Percentiles rank a stretch among this genome's conserved stretches.
phyloP scores from a whole-genome alignment of 2,113 vertebrate species.

The Scomber japonicus region DNA sequence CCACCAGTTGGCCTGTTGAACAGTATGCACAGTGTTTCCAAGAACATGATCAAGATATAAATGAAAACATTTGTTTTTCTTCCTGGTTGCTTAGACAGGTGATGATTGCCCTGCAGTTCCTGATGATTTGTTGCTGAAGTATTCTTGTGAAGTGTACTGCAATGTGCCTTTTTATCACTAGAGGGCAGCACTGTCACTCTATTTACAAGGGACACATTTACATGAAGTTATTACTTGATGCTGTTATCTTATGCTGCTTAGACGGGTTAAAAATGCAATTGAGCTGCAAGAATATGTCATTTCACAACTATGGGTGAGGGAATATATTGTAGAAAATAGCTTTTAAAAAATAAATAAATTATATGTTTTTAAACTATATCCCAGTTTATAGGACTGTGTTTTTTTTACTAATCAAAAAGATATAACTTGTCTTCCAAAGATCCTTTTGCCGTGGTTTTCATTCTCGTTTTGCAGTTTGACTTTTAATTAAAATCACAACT shows the following conservation, averaged over 20 bases:
- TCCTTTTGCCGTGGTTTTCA: not conserved
- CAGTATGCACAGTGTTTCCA: not conserved
- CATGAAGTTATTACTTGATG: not conserved
- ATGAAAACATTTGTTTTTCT: not conserved
- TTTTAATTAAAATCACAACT: conserved; percentile 16
- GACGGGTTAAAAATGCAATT: not conserved
- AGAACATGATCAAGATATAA: not conserved
- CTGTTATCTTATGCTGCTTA: no score
- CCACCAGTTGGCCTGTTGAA: not conserved
- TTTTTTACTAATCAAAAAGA: conserved; percentile 5
- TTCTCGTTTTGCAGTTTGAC: not conserved
- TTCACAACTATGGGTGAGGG: conserved; percentile 8
- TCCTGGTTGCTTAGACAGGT: conserved; percentile 15
- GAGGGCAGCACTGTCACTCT: conserved; percentile 63
- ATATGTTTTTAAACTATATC: no score
- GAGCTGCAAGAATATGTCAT: conserved; percentile 2
- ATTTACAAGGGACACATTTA: not conserved
- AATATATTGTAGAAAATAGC: not conserved
- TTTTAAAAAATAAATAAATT: no score
- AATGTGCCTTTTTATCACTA: conserved; percentile 36
- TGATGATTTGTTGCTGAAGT: not conserved
- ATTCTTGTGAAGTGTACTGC: conserved; percentile 1
- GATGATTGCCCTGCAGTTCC: not conserved
- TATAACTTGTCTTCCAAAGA: not conserved
- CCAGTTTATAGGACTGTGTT: not conserved